These are phyloP conservation scores for Drosophila nigritarsus DNA, from an alignment of 2,888 invertebrate species.

Conservation along the genomic window DNA sequence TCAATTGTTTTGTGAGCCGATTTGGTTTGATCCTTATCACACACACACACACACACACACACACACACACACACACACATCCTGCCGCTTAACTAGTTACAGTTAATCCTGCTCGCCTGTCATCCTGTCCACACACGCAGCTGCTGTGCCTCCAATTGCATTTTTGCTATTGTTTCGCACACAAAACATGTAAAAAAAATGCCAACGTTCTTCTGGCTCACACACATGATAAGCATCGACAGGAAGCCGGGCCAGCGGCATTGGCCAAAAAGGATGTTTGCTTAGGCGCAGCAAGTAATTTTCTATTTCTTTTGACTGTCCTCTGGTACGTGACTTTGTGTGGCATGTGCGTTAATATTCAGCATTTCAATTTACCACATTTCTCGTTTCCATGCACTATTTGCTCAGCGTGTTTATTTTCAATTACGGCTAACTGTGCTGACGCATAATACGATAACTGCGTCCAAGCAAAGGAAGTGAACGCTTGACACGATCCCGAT, in stretches of 20 bases:
- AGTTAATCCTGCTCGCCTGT: slow-evolving; percentile 55
- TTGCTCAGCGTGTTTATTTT: slow-evolving; percentile 69
- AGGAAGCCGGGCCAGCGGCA: slow-evolving; percentile 59
- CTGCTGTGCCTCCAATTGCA: slow-evolving; percentile 59
- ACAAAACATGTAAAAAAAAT: slow-evolving; percentile 39
- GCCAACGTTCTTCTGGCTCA: slow-evolving; percentile 35
- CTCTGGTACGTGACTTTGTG: slow-evolving; percentile 69
- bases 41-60: slow-evolving; percentile 21
- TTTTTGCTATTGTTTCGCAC: slow-evolving; percentile 28
- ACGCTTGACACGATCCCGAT: slow-evolving; percentile 42
- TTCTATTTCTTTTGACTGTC: slow-evolving; percentile 17
- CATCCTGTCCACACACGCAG: slow-evolving; percentile 39
- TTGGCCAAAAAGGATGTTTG: slow-evolving; percentile 72
- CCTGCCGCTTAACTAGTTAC: slow-evolving; percentile 31
- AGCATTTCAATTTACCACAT: slow-evolving; percentile 19
- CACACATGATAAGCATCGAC: slow-evolving; percentile 71
- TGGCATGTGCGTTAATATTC: slow-evolving; percentile 60
- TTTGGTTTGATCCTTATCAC: slow-evolving; percentile 26
- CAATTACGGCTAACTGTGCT: slow-evolving; percentile 71
- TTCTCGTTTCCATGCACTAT: slow-evolving; percentile 22
- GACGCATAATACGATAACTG: slow-evolving; percentile 56
- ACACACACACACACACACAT: slow-evolving; percentile 22
- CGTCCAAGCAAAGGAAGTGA: slow-evolving; percentile 41
- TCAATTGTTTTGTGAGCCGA: slow-evolving; percentile 39
- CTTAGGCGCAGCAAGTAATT: slow-evolving; percentile 58